A percentile compares a stretch with the other conserved stretches of the same genome.
Conservation (phyloP, 2,797 vertebrate species). For the Enteromius radiatus region DNA sequence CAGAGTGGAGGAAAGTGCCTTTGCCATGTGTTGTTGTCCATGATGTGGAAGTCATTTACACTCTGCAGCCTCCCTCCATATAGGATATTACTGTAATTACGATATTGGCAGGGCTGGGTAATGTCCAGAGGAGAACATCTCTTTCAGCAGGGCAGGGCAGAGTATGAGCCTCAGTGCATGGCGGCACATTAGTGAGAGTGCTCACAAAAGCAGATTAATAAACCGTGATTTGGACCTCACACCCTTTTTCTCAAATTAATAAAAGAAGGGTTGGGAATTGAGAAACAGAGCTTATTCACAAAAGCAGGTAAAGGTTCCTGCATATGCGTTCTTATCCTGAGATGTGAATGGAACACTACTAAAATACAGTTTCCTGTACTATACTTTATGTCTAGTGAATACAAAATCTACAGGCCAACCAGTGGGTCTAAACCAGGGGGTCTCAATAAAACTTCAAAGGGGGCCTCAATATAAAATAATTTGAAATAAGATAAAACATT, state of each 20-base stretch:
- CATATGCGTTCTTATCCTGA: background rate
- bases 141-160: conserved; percentile 4
- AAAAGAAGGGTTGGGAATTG: background rate
- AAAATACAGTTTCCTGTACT: background rate
- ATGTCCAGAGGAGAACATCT: conserved; percentile 61
- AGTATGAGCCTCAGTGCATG: background rate
- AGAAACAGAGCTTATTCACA: background rate
- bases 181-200: conserved; percentile 32
- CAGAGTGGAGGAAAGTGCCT: conserved; percentile 2
- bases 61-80: conserved; percentile 11
- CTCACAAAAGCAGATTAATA: conserved; percentile 38
- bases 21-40: conserved; percentile 25
- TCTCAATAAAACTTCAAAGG: no score
- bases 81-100: conserved; percentile 63
- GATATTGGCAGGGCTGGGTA: conserved; percentile 60
- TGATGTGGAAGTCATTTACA: conserved; percentile 32
- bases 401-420: background rate
- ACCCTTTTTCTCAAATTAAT: conserved; percentile 41
- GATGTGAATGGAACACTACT: background rate
- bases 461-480: background rate
- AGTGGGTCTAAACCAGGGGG: background rate
- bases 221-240: conserved; percentile 27
- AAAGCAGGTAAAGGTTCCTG: background rate
- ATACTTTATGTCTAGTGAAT: background rate
- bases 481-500: background rate